Evolutionary conservation across 2,888 invertebrate genomes (phyloP), one percentile per base, ranked within the genome.

Genomic region (Ophraella communa): DNA sequence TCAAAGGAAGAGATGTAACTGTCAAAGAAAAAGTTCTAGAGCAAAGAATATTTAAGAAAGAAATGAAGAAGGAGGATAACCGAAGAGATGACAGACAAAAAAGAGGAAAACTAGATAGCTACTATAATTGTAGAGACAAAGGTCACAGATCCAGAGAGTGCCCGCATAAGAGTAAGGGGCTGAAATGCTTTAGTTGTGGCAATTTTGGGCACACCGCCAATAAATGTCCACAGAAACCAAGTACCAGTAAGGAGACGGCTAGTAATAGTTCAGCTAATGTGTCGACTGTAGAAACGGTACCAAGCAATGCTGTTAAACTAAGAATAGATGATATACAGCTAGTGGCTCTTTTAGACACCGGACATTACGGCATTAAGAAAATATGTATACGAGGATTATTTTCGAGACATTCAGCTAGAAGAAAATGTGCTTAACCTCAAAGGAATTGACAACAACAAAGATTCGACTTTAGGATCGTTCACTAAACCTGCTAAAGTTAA

Each of bases 101-200:
- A 33, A 49, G 11, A 14, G 24, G 18, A 23, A 58, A 33, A 21
- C 23, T 18, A 8, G 30, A 49, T 14, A 49, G 23, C 30, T 66
- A 68, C 24, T 69, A 49, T 42, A 69, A 69, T 27, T 69, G 68
- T 45, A 63, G 65, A 20, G 42, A 23, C 10, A 49, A 21, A 44
- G 67, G 67, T 21, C 67, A 68, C n/a, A n/a, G n/a, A n/a, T n/a
- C n/a, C n/a, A n/a, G n/a, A n/a, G n/a, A n/a, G n/a, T n/a, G n/a
- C 47, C 64, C 62, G 17, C 51, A 62, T 5, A 72, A 65, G 44
- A 18, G 24, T n/a, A 69, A 67, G 17, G 71, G 71, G 11, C 18
- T 56, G 11, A 69, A 71, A 62, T 72, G 72, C 56, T 72, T 71
- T 53, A 54, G 27, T 42, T 72, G 70, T 44, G 55, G 62, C 30